Evolutionary conservation across 1,140 invertebrate species (phyloP).

Genomic region (Cherax quadricarinatus): DNA sequence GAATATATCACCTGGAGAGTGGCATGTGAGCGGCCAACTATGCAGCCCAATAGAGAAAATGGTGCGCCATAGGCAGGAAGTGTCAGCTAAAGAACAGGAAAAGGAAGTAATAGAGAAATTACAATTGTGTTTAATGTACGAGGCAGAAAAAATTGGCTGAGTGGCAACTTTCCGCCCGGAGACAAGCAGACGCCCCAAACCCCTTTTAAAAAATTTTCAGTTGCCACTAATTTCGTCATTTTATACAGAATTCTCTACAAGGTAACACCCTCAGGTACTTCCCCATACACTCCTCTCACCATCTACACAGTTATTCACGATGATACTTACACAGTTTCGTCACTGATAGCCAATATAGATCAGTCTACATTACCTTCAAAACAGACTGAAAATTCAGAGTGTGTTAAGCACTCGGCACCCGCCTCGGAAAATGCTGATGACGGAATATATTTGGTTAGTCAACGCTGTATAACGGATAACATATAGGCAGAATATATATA

Average conservation of each 20-base stretch:
- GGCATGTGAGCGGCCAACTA: too few species aligned
- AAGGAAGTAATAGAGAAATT: background rate
- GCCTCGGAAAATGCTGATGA: constrained; percentile 16
- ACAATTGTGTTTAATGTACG: background rate
- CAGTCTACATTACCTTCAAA: background rate
- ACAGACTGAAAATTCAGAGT: background rate
- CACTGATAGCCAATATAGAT: background rate
- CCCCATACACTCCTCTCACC: background rate
- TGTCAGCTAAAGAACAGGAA: too few species aligned
- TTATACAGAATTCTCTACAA: background rate
- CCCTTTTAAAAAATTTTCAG: constrained; percentile 30
- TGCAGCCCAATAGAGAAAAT: too few species aligned
- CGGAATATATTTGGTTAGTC: constrained; percentile 27
- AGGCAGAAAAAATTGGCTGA: background rate
- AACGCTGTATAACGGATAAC: constrained; percentile 35
- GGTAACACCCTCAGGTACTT: background rate
- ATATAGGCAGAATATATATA: background rate
- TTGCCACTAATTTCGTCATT: constrained; percentile 14
- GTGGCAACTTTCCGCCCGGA: constrained; percentile 35
- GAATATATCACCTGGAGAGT: background rate
- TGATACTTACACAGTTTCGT: background rate
- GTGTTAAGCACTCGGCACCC: background rate
- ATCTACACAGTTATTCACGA: background rate
- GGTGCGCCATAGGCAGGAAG: too few species aligned
- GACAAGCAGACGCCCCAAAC: constrained; percentile 35